phyloP scores from a whole-genome alignment of 2,113 vertebrate species.

The Corynorhinus townsendii region DNA sequence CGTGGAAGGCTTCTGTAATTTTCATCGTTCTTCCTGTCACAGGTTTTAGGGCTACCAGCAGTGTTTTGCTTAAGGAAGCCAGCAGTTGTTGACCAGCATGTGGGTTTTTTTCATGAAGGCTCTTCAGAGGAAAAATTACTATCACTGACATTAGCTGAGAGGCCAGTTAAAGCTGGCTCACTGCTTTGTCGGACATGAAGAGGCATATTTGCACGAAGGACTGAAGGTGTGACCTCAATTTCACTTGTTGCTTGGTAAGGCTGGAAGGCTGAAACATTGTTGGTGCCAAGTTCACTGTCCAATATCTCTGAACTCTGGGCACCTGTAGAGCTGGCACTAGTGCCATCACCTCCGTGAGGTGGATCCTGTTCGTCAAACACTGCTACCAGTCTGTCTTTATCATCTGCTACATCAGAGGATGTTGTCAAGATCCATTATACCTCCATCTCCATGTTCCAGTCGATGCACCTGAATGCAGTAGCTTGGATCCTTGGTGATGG shows the following conservation, averaged over 20 bases:
- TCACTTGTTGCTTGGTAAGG: conserved; percentile 93
- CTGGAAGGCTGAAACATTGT: conserved; percentile 86
- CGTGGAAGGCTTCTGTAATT: conserved; percentile 96
- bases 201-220: conserved; percentile 94
- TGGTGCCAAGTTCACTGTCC: conserved; percentile 86
- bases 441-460: conserved; percentile 95
- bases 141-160: conserved; percentile 84
- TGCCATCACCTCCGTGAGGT: conserved; percentile 96
- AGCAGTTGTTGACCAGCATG: conserved; percentile 95
- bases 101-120: conserved; percentile 91
- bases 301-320: conserved; percentile 96
- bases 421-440: conserved; percentile 94
- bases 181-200: conserved; percentile 96
- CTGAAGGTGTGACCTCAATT: conserved; percentile 96
- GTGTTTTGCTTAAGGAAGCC: conserved; percentile 91
- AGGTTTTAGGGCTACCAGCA: conserved; percentile 79
- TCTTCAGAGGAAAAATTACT: conserved; percentile 85
- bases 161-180: conserved; percentile 91
- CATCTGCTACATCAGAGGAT: conserved; percentile 95
- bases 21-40: conserved; percentile 91
- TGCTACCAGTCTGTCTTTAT: conserved; percentile 95
- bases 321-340: conserved; percentile 96
- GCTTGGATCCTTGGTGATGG: conserved; percentile 93
- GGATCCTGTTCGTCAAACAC: conserved; percentile 98
- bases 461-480: conserved; percentile 98